Evolutionary conservation across 2,888 invertebrate genomes (phyloP).

Genomic region (Vanessa cardui): DNA sequence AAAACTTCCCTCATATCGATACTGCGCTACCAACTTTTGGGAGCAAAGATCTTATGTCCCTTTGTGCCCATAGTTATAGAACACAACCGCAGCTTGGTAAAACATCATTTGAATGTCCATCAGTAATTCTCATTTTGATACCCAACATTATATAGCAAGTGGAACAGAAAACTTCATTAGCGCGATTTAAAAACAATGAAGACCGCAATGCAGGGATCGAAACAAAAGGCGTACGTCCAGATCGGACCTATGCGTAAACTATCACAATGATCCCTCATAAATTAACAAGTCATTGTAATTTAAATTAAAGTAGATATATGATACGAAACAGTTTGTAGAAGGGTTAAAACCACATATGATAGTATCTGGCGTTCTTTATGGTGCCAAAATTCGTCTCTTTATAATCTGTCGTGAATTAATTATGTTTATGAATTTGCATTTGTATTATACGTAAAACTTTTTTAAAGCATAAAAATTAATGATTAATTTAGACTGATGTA

Average conservation of each 20-base stretch:
- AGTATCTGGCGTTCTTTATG: too few species aligned
- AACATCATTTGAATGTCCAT: too few species aligned
- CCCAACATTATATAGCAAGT: background rate
- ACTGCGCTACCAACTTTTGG: background rate
- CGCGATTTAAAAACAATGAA: conserved; percentile 4
- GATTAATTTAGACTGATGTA: too few species aligned
- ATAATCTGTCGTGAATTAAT: too few species aligned
- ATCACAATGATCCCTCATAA: conserved; percentile 8
- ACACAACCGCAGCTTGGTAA: too few species aligned
- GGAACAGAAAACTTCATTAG: conserved; percentile 12
- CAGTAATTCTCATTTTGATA: background rate
- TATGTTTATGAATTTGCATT: too few species aligned
- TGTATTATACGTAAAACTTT: too few species aligned
- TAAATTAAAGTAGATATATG: conserved; percentile 4
- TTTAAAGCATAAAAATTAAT: too few species aligned
- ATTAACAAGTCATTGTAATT: conserved; percentile 17
- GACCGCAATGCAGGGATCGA: conserved; percentile 17
- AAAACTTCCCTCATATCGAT: too few species aligned
- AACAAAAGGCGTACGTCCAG: conserved; percentile 7
- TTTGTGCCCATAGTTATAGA: too few species aligned
- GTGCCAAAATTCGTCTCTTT: too few species aligned
- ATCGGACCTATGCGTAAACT: conserved; percentile 8
- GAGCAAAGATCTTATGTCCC: too few species aligned
- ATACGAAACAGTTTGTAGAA: background rate
- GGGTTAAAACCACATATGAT: background rate